Evolutionary conservation across 1,140 invertebrate species (phyloP).

Genomic region (Pentalonia nigronervosa): DNA sequence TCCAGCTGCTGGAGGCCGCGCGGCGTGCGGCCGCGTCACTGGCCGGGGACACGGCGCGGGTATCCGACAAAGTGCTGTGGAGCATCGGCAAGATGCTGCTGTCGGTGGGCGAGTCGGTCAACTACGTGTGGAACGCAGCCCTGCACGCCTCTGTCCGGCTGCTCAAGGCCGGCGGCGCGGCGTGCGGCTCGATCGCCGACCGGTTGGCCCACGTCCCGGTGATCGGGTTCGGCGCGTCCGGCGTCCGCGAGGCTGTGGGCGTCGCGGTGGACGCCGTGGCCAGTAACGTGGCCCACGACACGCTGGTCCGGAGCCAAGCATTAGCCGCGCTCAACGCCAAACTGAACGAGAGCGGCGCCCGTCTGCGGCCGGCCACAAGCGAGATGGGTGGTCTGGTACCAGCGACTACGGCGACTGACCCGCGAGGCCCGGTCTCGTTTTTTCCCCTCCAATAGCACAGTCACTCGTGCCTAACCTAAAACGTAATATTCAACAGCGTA

Average conservation of each 20-base stretch:
- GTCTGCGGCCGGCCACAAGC: no score
- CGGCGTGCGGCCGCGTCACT: neutral
- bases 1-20: neutral
- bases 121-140: neutral
- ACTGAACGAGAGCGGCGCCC: neutral
- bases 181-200: neutral
- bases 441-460: neutral
- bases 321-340: neutral
- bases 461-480: no score
- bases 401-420: no score
- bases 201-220: neutral
- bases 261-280: neutral
- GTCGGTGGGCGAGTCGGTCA: neutral
- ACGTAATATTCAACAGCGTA: no score
- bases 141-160: neutral
- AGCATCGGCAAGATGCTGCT: neutral
- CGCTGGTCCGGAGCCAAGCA: neutral
- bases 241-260: neutral
- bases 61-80: neutral
- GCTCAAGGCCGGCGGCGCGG: neutral
- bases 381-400: neutral
- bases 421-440: neutral
- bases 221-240: neutral
- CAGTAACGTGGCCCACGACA: neutral
- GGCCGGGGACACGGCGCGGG: neutral